Evolutionary conservation across 2,113 vertebrate species (phyloP).

Genomic region (Oncorhynchus keta): DNA sequence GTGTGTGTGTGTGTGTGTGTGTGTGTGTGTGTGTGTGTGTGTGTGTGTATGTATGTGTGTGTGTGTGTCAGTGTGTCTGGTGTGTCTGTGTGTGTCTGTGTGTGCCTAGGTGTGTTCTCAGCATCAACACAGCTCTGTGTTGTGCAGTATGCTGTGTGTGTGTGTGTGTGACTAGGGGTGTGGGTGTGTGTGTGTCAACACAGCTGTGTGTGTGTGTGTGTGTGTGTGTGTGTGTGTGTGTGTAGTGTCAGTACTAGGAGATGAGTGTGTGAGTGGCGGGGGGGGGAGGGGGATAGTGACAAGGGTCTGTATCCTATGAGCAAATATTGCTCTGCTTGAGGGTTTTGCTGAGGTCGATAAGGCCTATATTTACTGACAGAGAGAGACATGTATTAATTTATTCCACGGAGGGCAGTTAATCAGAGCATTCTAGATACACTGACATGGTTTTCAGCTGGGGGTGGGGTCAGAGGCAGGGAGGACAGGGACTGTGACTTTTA

Average conservation of each 20-base stretch:
- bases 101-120: no score
- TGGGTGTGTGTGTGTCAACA: background rate
- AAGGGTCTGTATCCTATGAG: background rate
- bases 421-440: conserved; percentile 54
- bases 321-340: conserved; percentile 23
- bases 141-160: background rate
- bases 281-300: background rate
- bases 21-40: no score
- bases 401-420: conserved; percentile 52
- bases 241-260: no score
- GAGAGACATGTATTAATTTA: conserved; percentile 55
- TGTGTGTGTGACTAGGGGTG: background rate
- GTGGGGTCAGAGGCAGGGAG: conserved; percentile 15
- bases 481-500: background rate
- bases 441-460: conserved; percentile 34
- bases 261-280: no score
- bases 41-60: background rate
- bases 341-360: conserved; percentile 33
- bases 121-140: no score
- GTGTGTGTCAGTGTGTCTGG: background rate
- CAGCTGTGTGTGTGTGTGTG: background rate
- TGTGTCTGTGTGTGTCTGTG: background rate
- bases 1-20: background rate
- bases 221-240: background rate
- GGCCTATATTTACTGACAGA: conserved; percentile 47